Evolutionary conservation across 2,888 invertebrate species (phyloP).

Genomic region (Panorpa germanica): DNA sequence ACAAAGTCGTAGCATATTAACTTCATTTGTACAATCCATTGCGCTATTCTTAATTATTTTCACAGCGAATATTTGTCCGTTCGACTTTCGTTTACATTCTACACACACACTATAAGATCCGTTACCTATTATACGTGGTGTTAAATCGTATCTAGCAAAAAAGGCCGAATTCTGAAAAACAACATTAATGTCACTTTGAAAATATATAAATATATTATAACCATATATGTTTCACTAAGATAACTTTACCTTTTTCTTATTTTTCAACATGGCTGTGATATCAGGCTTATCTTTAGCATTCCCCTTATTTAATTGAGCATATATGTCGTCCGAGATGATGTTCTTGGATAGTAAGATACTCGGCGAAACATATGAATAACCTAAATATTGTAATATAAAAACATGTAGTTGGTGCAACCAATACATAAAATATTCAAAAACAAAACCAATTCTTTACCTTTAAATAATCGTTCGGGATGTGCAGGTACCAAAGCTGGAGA

Average conservation of each 20-base stretch:
- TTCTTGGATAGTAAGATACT: slow-evolving; percentile 72
- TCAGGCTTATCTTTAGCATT: slow-evolving; percentile 29
- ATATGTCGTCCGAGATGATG: slow-evolving; percentile 51
- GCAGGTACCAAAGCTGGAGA: slow-evolving; percentile 80
- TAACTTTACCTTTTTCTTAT: slow-evolving; percentile 3
- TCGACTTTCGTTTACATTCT: slow-evolving; percentile 52
- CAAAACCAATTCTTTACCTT: slow-evolving; percentile 29
- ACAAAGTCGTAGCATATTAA: slow-evolving; percentile 59
- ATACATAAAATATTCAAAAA: slow-evolving; percentile 1
- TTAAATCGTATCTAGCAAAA: slow-evolving; percentile 62
- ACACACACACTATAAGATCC: slow-evolving; percentile 81
- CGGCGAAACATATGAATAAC: slow-evolving; percentile 91
- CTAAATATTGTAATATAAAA: slow-evolving; percentile 26
- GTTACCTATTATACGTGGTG: slow-evolving; percentile 57
- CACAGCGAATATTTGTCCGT: slow-evolving; percentile 65
- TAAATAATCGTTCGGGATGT: slow-evolving; percentile 71
- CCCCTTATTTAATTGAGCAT: slow-evolving; percentile 34
- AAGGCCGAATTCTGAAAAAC: slow-evolving; percentile 56
- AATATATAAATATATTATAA: slow-evolving; percentile 4
- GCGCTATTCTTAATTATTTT: slow-evolving; percentile 42
- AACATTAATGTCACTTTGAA: slow-evolving; percentile 7
- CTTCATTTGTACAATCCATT: slow-evolving; percentile 30
- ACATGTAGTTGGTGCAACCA: background rate
- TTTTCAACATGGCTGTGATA: background rate
- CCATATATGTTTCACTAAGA: too few species aligned